Evolutionary conservation across 2,797 vertebrate genomes (phyloP).

Genomic region (Columba guinea): DNA sequence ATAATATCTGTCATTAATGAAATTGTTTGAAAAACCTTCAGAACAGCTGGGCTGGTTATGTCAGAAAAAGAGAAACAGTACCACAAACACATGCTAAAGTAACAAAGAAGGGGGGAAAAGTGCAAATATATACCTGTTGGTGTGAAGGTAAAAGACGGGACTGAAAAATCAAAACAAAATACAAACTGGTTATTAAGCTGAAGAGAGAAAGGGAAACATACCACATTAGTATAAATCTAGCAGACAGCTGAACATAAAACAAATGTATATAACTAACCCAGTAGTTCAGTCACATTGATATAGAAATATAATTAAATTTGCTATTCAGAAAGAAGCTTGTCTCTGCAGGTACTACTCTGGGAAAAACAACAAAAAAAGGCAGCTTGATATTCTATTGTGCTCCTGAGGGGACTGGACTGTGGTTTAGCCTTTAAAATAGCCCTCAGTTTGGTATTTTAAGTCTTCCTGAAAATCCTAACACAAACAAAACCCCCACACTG

Average conservation of each 20-base stretch:
- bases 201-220: conserved; percentile 82
- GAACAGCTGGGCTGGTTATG: conserved; percentile 52
- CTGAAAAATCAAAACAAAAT: conserved; percentile 88
- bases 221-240: conserved; percentile 85
- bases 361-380: neutral
- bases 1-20: conserved; percentile 13
- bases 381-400: neutral
- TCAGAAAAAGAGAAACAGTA: conserved; percentile 69
- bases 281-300: conserved; percentile 64
- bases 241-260: conserved; percentile 79
- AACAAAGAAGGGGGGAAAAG: conserved; percentile 75
- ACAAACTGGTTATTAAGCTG: conserved; percentile 85
- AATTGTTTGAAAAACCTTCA: neutral
- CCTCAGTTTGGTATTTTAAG: conserved; percentile 36
- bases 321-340: conserved; percentile 47
- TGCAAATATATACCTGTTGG: conserved; percentile 95
- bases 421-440: conserved; percentile 54
- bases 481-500: conserved; percentile 48
- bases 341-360: conserved; percentile 23
- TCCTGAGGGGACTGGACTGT: neutral
- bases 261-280: conserved; percentile 74
- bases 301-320: conserved; percentile 66
- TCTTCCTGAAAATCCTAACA: conserved; percentile 39
- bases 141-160: conserved; percentile 99
- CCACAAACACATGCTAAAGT: conserved; percentile 76